A percentile compares a stretch with the other conserved stretches of the same genome.
Conservation (phyloP, 1,140 invertebrate genomes). For the Ridgeia piscesae region DNA sequence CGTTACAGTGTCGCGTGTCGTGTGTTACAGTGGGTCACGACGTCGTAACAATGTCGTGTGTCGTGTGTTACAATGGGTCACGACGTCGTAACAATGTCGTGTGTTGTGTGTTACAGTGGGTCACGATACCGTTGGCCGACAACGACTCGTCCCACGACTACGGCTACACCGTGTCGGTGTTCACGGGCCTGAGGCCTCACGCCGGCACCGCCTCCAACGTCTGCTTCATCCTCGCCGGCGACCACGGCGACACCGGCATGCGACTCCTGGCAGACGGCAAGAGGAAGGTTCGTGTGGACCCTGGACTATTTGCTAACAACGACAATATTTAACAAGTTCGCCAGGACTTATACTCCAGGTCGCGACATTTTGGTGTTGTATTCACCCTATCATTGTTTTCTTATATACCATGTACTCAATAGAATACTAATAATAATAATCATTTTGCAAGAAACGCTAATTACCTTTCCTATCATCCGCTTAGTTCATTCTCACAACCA, state of each 20-base stretch:
- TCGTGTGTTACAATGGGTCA: neutral
- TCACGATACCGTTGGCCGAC: neutral
- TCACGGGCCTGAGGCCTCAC: neutral
- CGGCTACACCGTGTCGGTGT: neutral
- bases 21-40: too few species aligned
- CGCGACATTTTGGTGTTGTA: too few species aligned
- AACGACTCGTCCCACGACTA: neutral
- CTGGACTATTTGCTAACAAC: neutral
- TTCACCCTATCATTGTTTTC: too few species aligned
- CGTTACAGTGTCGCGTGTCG: too few species aligned
- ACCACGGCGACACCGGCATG: neutral
- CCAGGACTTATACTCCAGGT: too few species aligned
- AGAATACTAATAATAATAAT: too few species aligned
- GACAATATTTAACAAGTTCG: neutral
- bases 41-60: too few species aligned
- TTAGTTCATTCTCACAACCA: too few species aligned
- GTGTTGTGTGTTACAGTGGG: neutral
- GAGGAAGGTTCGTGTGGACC: neutral
- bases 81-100: neutral
- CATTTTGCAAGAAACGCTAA: too few species aligned
- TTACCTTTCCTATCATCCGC: too few species aligned
- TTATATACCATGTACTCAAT: too few species aligned
- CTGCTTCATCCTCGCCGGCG: neutral
- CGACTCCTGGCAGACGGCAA: neutral
- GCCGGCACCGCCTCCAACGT: slow-evolving; percentile 11